These are phyloP conservation scores for Alligator mississippiensis DNA, from an alignment of 2,113 vertebrate species.

Conservation along the genomic window DNA sequence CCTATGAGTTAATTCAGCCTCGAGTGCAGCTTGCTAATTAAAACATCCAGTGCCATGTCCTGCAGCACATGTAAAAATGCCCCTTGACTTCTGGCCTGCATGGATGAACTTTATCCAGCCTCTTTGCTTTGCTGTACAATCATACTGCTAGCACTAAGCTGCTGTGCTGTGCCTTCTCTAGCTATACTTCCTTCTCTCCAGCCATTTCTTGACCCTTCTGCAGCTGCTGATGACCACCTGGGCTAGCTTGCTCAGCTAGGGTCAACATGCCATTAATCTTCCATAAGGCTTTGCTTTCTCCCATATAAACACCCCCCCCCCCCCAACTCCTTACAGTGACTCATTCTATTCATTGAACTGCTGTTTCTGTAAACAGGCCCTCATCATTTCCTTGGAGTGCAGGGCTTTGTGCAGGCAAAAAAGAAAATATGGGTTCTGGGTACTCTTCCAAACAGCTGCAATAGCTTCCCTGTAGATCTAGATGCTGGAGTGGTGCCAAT, in stretches of 20 bases:
- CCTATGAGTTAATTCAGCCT: no score
- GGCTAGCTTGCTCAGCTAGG: slow-evolving; percentile 24
- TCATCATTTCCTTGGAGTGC: neutral
- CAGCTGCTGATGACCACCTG: slow-evolving; percentile 65
- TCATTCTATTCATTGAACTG: neutral
- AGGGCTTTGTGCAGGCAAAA: neutral
- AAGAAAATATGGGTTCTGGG: neutral
- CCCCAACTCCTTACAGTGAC: neutral
- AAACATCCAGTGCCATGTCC: no score
- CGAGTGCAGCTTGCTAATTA: no score
- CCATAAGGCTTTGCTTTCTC: neutral
- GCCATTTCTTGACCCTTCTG: slow-evolving; percentile 1
- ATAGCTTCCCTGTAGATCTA: neutral
- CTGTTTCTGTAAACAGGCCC: neutral
- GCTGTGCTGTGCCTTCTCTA: neutral
- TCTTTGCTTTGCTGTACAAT: neutral
- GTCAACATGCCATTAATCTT: slow-evolving; percentile 48
- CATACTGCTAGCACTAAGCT: neutral
- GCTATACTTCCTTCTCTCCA: neutral
- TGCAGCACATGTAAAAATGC: no score
- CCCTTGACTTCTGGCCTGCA: neutral
- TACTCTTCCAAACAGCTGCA: neutral
- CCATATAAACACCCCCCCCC: slow-evolving; percentile 49
- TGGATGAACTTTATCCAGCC: neutral
- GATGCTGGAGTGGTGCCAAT: neutral